A percentile compares a stretch with the other conserved stretches of the same genome.
Evolutionary conservation across 2,797 vertebrate genomes (phyloP).

Genomic region (Bothrops alternatus): DNA sequence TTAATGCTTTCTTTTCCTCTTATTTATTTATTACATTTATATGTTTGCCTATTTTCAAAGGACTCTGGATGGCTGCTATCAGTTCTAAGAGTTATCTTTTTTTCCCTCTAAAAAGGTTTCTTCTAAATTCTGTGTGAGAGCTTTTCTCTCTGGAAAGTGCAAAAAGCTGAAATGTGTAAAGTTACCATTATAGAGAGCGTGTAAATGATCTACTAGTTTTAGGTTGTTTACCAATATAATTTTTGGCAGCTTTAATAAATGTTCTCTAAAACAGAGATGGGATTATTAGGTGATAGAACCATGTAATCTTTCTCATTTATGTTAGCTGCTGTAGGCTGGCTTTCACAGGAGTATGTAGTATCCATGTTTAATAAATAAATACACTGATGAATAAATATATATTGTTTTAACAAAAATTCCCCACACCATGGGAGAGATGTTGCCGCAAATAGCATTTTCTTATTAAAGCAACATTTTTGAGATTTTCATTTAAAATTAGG

Average conservation of each 20-base stretch:
- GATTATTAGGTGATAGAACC: background rate
- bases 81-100: background rate
- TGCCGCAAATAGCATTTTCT: background rate
- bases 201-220: background rate
- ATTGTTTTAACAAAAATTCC: background rate
- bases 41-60: background rate
- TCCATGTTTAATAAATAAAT: background rate
- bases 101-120: background rate
- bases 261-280: background rate
- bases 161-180: background rate
- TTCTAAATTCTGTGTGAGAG: background rate
- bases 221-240: fast-evolving
- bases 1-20: background rate
- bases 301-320: background rate
- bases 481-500: background rate
- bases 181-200: background rate
- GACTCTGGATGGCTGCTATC: background rate
- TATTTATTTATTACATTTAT: background rate
- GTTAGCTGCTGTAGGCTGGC: background rate
- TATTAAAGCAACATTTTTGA: background rate
- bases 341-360: background rate
- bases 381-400: background rate
- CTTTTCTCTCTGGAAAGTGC: background rate
- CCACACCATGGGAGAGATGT: background rate
- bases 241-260: background rate